Percentiles rank a stretch among this genome's conserved stretches.
Conservation (phyloP, 1,140 invertebrate species). For the Bombus waltoni region DNA sequence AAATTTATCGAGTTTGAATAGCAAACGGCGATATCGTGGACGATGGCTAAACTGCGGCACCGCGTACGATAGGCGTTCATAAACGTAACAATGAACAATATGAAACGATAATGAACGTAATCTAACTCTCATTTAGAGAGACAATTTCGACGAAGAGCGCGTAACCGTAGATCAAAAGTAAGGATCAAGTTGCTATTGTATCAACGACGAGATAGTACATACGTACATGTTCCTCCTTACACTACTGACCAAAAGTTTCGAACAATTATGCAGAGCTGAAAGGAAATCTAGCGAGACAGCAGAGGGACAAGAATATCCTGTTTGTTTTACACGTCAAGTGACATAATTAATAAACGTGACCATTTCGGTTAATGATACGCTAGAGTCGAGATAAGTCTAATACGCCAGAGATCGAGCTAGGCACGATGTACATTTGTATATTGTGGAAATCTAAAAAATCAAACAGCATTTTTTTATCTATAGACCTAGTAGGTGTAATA, state of each 20-base stretch:
- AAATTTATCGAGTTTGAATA: neutral
- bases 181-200: neutral
- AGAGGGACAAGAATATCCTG: neutral
- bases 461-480: no score
- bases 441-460: no score
- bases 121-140: constrained; percentile 12
- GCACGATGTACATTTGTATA: no score
- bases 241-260: neutral
- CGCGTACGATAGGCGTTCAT: constrained; percentile 11
- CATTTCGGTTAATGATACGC: no score
- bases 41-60: neutral
- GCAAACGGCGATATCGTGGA: neutral
- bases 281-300: neutral
- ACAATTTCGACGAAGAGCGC: constrained; percentile 22
- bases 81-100: constrained; percentile 23
- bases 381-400: no score
- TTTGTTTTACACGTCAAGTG: neutral
- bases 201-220: neutral
- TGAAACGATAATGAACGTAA: constrained; percentile 28
- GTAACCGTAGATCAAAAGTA: constrained; percentile 25
- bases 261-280: neutral
- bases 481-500: no score
- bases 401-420: no score
- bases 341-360: no score
- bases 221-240: neutral